Evolutionary conservation across 2,113 vertebrate species (phyloP), one percentile per base, ranked within the genome.

Genomic region (Antigone vipio): DNA sequence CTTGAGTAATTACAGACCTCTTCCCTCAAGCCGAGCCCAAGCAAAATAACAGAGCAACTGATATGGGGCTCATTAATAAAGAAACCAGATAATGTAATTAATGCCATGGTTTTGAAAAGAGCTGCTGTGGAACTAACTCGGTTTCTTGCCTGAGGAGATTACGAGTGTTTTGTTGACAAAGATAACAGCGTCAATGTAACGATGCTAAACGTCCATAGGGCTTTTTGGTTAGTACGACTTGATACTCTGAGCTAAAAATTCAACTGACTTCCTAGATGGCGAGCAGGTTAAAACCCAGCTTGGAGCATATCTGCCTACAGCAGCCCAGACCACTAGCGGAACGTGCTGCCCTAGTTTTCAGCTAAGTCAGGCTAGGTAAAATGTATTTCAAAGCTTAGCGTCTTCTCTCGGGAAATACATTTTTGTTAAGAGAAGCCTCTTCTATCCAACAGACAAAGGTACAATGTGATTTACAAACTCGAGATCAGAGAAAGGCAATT

Each of bases 1-100:
- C 63, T 63, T 69, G 67, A 86, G 55, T 79, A 94, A 93, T 96
- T 92, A 91, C 72, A 95, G 83, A 38, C 45, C 85, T 95, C 64
- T 86, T 93, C 88, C 76, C 79, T 59, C 42, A 80, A 88, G 11
- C 77, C 5, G 3, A 95, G 55, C 64, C 66, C 88, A 87, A 67
- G 45, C 29, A 11, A 85, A 89, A 76, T 24, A 85, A 72, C 21
- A 34, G 58, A 92, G 74, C 88, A 67, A 84, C 59, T n/a, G 79
- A 80, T 79, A 69, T 0, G n/a, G 44, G 67, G 78, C 91, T 94
- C 79, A 62, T 93, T 95, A 96, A 88, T 69, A 86, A 72, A 44
- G 58, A 53, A 85, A 77, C 42, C 52, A 50, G 86, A 92, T 47
- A 77, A 74, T 6, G 27, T 52, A 93, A 95, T 95, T 74, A 95